Conservation (phyloP, 2,797 vertebrate species). For the Hybognathus amarus region DNA sequence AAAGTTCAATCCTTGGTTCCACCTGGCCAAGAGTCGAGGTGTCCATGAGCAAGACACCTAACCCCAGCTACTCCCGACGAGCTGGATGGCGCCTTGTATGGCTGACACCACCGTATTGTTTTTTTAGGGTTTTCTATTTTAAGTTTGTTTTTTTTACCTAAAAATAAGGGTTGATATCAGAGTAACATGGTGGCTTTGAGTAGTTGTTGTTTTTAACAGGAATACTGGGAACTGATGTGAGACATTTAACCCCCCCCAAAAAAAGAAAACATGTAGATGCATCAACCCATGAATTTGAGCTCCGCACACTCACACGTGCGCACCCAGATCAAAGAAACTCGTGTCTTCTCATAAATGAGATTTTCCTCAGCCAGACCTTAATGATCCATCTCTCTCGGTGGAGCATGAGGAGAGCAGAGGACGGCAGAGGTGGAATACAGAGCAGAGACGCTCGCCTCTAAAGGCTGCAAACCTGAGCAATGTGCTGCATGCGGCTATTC, state of each 20-base stretch:
- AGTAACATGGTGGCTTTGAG: background rate
- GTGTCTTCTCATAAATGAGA: conserved; percentile 46
- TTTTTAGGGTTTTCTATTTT: too few relatives aligned
- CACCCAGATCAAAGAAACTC: conserved; percentile 38
- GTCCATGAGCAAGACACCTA: too few relatives aligned
- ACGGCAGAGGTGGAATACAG: conserved; percentile 39
- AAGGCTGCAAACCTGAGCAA: conserved; percentile 39
- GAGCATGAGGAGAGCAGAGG: conserved; percentile 42
- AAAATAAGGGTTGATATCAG: background rate
- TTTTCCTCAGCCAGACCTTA: conserved; percentile 45
- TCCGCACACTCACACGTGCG: background rate
- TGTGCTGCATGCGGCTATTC: conserved; percentile 47
- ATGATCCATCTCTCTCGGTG: conserved; percentile 50
- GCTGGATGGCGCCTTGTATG: too few relatives aligned
- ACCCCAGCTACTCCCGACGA: too few relatives aligned
- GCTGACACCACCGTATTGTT: too few relatives aligned
- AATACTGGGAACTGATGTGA: conserved; percentile 11
- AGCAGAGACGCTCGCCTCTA: conserved; percentile 4
- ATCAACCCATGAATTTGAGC: conserved; percentile 4
- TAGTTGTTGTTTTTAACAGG: conserved; percentile 7
- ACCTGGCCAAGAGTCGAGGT: too few relatives aligned
- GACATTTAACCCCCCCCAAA: background rate
- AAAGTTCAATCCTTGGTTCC: too few relatives aligned
- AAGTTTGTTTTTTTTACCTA: background rate
- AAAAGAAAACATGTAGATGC: background rate